phyloP scores from a whole-genome alignment of 2,113 vertebrate species.

The Indri indri region DNA sequence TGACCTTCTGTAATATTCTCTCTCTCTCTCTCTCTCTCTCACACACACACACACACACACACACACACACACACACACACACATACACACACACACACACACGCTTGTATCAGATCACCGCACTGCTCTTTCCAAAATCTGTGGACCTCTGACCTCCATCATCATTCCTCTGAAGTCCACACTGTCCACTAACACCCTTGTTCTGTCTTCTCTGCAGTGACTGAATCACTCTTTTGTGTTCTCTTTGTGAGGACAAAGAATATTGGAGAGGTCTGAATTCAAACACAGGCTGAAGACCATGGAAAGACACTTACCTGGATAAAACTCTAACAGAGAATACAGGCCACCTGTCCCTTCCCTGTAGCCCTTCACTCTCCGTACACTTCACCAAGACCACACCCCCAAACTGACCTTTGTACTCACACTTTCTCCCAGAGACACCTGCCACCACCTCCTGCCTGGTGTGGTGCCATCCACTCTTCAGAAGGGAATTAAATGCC shows the following conservation, averaged over 20 bases:
- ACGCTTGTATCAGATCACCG: neutral
- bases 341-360: neutral
- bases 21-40: no score
- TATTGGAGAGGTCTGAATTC: neutral
- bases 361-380: neutral
- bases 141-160: neutral
- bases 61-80: no score
- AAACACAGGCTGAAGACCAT: neutral
- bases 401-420: neutral
- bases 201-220: neutral
- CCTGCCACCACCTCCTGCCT: neutral
- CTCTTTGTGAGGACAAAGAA: neutral
- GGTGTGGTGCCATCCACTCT: neutral
- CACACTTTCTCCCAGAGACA: neutral
- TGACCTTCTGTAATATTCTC: neutral
- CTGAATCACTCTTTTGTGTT: neutral
- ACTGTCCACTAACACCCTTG: neutral
- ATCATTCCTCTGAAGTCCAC: neutral
- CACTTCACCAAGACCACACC: neutral
- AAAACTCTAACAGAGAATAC: neutral
- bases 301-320: neutral
- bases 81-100: no score
- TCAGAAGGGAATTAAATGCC: neutral
- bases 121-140: neutral
- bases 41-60: no score